These are phyloP conservation scores for Zoroaster sp. DNA, from an alignment of 53 echinoderm and acorn worm species.

Conservation along the genomic window DNA sequence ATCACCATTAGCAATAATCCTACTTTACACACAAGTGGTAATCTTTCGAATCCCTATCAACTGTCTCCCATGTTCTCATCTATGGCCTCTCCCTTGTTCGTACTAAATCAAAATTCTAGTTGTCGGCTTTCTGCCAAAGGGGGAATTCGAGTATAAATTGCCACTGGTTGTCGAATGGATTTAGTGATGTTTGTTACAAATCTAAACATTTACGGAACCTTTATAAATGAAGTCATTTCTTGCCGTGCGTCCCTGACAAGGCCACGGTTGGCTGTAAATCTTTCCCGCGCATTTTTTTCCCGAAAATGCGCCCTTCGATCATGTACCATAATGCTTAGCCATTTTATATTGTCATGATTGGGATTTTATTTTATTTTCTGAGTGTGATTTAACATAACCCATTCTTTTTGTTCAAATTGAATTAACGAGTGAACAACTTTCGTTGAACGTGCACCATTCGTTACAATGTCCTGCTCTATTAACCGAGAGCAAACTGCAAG, in stretches of 20 bases:
- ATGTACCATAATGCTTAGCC: neutral
- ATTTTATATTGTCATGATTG: no score
- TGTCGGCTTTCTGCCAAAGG: constrained; percentile 18
- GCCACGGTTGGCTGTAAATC: constrained; percentile 38
- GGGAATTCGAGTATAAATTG: constrained; percentile 22
- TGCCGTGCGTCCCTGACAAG: neutral
- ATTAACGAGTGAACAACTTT: no score
- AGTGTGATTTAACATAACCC: no score
- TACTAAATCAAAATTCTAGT: constrained; percentile 13
- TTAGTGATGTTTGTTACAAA: constrained; percentile 62
- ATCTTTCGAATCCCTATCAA: neutral
- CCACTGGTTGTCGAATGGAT: constrained; percentile 44
- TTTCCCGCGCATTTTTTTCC: neutral
- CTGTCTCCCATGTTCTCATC: neutral
- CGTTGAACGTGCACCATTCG: no score
- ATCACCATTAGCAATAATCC: neutral
- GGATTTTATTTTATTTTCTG: no score
- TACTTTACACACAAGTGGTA: no score
- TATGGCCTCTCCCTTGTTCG: neutral
- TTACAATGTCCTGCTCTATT: no score
- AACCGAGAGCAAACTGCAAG: no score
- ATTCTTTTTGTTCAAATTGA: no score
- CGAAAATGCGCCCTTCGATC: neutral
- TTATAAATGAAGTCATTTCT: constrained; percentile 59
- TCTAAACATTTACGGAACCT: constrained; percentile 59